phyloP scores from a whole-genome alignment of 1,140 invertebrate species.

The Acromyrmex charruanus region DNA sequence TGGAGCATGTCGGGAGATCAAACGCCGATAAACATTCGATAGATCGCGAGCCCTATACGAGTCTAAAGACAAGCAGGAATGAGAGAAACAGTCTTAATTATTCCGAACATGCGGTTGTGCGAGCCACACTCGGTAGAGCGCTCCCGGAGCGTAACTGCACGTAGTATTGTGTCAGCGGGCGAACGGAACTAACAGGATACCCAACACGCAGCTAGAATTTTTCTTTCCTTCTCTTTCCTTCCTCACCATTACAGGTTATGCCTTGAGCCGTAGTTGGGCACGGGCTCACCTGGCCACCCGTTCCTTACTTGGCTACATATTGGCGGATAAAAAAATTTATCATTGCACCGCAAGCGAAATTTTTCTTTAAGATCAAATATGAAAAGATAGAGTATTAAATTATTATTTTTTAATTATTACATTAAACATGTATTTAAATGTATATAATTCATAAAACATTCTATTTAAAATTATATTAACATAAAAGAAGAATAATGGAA shows the following conservation, averaged over 20 bases:
- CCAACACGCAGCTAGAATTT: constrained; percentile 82
- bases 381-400: too few relatives aligned
- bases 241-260: constrained; percentile 7
- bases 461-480: too few relatives aligned
- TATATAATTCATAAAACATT: too few relatives aligned
- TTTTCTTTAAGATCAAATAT: too few relatives aligned
- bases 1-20: constrained; percentile 23
- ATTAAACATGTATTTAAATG: too few relatives aligned
- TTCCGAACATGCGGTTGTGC: constrained; percentile 71
- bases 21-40: constrained; percentile 9
- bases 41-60: neutral
- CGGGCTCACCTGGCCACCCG: constrained; percentile 28
- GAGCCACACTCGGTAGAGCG: constrained; percentile 71
- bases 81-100: constrained; percentile 72
- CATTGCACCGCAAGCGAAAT: too few relatives aligned
- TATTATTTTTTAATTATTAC: too few relatives aligned
- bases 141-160: constrained; percentile 79
- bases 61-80: constrained; percentile 33
- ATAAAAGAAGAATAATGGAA: too few relatives aligned
- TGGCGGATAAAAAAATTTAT: neutral
- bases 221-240: constrained; percentile 64
- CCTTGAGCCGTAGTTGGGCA: constrained; percentile 75
- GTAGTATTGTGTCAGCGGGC: constrained; percentile 84
- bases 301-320: constrained; percentile 65
- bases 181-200: constrained; percentile 84